Percentiles rank a stretch among this genome's conserved stretches.
Conservation (phyloP, 2,888 invertebrate species). For the Strigamia transsilvanica region DNA sequence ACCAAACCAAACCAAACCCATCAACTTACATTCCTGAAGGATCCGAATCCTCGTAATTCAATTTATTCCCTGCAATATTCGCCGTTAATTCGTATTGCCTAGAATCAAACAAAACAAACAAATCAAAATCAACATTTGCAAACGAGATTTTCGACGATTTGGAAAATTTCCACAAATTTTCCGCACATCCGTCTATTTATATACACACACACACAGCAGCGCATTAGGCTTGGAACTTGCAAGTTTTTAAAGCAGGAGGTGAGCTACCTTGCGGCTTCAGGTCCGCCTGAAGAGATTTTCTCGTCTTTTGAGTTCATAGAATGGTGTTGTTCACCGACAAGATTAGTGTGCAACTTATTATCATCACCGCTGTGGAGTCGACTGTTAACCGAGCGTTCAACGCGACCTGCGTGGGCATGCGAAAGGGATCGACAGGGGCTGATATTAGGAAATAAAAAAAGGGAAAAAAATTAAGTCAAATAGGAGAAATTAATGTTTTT, state of each 20-base stretch:
- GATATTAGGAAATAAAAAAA: neutral
- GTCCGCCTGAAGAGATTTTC: conserved; percentile 60
- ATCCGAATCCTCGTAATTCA: conserved; percentile 32
- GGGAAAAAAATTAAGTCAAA: too few species aligned
- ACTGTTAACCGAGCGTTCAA: neutral
- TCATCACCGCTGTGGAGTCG: neutral
- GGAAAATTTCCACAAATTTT: neutral
- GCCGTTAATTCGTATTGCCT: conserved; percentile 46
- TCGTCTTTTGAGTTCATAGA: conserved; percentile 63
- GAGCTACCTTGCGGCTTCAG: conserved; percentile 61
- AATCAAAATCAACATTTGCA: neutral
- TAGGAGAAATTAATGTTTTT: too few species aligned
- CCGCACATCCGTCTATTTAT: neutral
- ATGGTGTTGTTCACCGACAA: conserved; percentile 16
- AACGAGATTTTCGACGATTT: too few species aligned
- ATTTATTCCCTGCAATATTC: neutral
- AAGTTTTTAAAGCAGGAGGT: conserved; percentile 21
- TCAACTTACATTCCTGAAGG: conserved; percentile 31
- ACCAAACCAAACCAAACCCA: neutral
- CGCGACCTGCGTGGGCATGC: neutral
- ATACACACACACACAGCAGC: too few species aligned
- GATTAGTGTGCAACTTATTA: neutral
- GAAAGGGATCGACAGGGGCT: neutral
- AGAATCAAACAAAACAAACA: neutral
- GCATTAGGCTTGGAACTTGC: neutral